Evolutionary conservation across 2,888 invertebrate genomes (phyloP).

Genomic region (Tipula lateralis): DNA sequence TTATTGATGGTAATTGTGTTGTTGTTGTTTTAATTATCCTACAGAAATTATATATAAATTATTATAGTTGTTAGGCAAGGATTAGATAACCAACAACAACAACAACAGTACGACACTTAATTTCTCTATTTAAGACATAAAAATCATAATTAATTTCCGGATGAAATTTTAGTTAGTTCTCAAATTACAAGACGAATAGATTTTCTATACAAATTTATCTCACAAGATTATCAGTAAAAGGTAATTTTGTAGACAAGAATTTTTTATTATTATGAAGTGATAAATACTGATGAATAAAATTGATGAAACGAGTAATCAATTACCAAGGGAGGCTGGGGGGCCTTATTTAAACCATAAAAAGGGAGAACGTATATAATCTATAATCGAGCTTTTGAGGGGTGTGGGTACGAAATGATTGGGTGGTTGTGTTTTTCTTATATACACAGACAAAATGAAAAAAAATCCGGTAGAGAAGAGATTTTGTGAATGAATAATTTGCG

Average conservation of each 20-base stretch:
- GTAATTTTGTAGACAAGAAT: not conserved
- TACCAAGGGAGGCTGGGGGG: not conserved
- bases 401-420: not conserved
- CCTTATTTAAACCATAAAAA: not conserved
- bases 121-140: not conserved
- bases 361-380: not conserved
- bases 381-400: not conserved
- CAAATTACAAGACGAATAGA: not conserved
- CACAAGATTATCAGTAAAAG: not conserved
- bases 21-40: not conserved
- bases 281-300: conserved; percentile 11
- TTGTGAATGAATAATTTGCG: conserved; percentile 11
- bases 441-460: not conserved
- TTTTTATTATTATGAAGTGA: conserved; percentile 2
- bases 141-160: conserved; percentile 24
- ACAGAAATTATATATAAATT: not conserved
- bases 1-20: conserved; percentile 3
- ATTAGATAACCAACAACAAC: not conserved
- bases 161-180: not conserved
- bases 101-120: not conserved
- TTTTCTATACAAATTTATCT: not conserved
- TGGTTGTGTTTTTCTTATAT: not conserved
- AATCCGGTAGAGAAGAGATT: not conserved
- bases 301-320: conserved; percentile 11
- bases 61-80: not conserved